Conservation (phyloP, 2,888 invertebrate genomes). For the Campoplex nolae region DNA sequence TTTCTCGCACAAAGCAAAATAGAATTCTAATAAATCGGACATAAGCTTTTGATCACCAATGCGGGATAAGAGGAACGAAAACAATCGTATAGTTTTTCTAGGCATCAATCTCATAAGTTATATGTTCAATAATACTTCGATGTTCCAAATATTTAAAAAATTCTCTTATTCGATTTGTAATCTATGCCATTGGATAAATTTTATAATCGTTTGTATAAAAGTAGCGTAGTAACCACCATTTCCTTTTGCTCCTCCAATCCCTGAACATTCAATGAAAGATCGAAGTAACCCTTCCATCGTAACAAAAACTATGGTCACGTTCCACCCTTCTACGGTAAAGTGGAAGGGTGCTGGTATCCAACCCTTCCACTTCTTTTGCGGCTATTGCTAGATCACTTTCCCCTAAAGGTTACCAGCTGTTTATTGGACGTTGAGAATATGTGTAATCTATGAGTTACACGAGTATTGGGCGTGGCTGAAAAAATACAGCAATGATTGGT, state of each 20-base stretch:
- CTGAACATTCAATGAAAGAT: slow-evolving; percentile 1
- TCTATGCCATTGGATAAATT: background rate
- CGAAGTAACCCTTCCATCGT: slow-evolving; percentile 56
- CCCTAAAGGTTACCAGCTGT: slow-evolving; percentile 41
- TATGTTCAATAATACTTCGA: too few species aligned
- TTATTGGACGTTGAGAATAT: slow-evolving; percentile 44
- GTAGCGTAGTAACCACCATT: slow-evolving; percentile 26
- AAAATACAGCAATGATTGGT: slow-evolving; percentile 7
- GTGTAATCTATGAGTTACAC: slow-evolving; percentile 13
- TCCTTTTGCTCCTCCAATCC: slow-evolving; percentile 46
- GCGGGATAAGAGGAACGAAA: background rate
- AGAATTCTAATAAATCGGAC: background rate
- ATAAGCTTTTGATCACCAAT: background rate
- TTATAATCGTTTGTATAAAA: background rate
- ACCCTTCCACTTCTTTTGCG: slow-evolving; percentile 53
- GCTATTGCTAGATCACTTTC: slow-evolving; percentile 25
- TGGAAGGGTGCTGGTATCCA: slow-evolving; percentile 59
- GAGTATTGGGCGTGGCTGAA: slow-evolving; percentile 57
- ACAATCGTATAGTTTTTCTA: background rate
- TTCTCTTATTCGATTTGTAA: background rate
- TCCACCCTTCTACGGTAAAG: slow-evolving; percentile 22
- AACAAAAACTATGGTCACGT: slow-evolving; percentile 36
- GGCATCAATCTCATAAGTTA: too few species aligned
- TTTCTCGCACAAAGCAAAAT: background rate
- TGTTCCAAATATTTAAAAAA: too few species aligned